Evolutionary conservation across 2,797 vertebrate genomes (phyloP).

Genomic region (Amniataba percoides): DNA sequence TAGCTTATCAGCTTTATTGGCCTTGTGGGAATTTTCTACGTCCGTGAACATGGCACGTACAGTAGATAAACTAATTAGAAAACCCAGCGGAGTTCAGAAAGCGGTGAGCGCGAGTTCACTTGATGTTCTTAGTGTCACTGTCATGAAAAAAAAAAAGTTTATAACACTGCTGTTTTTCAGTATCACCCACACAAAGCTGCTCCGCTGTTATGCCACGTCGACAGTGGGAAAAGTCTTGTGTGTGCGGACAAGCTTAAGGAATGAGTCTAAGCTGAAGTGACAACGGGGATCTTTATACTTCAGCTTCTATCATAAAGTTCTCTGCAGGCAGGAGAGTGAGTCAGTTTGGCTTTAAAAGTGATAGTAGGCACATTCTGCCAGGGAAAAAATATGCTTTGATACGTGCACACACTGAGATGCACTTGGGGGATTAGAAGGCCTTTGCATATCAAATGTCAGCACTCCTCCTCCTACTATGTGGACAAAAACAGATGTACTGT

Average conservation of each 20-base stretch:
- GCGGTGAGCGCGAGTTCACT: constrained; percentile 14
- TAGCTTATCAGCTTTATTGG: constrained; percentile 16
- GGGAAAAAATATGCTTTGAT: constrained; percentile 51
- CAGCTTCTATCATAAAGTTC: constrained; percentile 54
- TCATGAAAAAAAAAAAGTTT: constrained; percentile 18
- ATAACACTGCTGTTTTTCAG: constrained; percentile 32
- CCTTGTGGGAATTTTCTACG: constrained; percentile 22
- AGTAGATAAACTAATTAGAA: constrained; percentile 32
- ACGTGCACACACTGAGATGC: constrained; percentile 46
- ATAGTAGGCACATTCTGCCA: constrained; percentile 63
- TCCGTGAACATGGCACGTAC: constrained; percentile 6
- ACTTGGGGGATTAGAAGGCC: constrained; percentile 64
- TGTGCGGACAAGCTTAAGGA: constrained; percentile 31
- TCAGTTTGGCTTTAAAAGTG: constrained; percentile 66
- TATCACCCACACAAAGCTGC: constrained; percentile 48
- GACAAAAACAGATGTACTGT: constrained; percentile 69
- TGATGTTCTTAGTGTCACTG: constrained; percentile 48
- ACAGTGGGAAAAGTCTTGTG: constrained; percentile 41
- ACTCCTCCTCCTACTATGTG: constrained; percentile 72
- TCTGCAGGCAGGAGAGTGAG: constrained; percentile 61
- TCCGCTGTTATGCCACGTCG: constrained; percentile 47
- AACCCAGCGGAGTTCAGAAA: constrained; percentile 22
- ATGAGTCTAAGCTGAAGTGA: constrained; percentile 57
- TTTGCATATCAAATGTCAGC: constrained; percentile 78
- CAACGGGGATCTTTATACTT: constrained; percentile 57